These are phyloP conservation scores for Bagarius yarrelli DNA, from an alignment of 2,113 vertebrate species.

Conservation along the genomic window DNA sequence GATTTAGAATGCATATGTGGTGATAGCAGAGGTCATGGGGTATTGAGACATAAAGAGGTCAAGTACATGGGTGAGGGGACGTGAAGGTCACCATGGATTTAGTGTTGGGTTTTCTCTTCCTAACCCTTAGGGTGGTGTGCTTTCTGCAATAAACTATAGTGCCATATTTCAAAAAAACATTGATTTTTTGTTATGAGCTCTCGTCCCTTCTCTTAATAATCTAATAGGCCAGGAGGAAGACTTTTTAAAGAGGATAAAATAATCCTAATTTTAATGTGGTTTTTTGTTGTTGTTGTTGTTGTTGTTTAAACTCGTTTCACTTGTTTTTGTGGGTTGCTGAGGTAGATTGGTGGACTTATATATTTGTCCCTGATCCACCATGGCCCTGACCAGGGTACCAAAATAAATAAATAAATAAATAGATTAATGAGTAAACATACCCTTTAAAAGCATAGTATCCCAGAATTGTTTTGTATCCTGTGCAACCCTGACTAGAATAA, in stretches of 20 bases:
- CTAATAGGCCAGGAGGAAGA: not conserved
- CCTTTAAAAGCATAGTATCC: not conserved
- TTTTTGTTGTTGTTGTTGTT: too few species aligned
- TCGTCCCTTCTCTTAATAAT: not conserved
- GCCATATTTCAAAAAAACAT: constrained; percentile 35
- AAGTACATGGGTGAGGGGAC: constrained; percentile 29
- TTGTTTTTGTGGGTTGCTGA: not conserved
- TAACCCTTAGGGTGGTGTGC: not conserved
- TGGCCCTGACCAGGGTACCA: not conserved
- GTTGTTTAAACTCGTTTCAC: not conserved
- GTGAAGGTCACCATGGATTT: constrained; percentile 36
- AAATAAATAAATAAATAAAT: too few species aligned
- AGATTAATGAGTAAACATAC: not conserved
- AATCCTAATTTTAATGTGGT: not conserved
- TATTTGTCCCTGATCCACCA: not conserved
- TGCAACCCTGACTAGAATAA: not conserved
- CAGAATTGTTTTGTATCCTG: not conserved
- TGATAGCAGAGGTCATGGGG: constrained; percentile 9
- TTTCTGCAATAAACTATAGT: constrained; percentile 31
- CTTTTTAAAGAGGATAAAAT: not conserved
- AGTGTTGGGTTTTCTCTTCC: constrained; percentile 27
- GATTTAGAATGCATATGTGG: constrained; percentile 1
- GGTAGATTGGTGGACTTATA: not conserved
- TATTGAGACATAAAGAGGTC: constrained; percentile 22
- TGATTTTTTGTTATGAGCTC: constrained; percentile 39